Base-by-base conservation (phyloP, 1,140 invertebrate species). In the Chironomus tepperi region DNA sequence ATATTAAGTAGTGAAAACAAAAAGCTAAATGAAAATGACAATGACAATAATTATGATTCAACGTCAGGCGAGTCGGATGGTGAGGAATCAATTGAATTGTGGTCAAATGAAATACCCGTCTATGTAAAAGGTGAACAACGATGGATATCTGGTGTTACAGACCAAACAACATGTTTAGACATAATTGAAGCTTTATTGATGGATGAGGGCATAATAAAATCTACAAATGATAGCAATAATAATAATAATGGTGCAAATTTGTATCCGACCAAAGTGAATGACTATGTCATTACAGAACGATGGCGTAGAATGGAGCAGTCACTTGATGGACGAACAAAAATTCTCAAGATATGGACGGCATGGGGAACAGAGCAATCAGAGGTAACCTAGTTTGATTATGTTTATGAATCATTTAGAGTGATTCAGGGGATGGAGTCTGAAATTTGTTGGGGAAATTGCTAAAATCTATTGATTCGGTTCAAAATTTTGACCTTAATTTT, bases 141-240 rank as follows among this genome's bases (percentile, higher is more conserved):
- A 77, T 93, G 91, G 90, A 89, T 94, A 21, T 88, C 91, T 2
- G 92, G 92, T 9, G 87, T 93, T 7, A 86, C 87, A 16, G 84
- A 87, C 10, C 86, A 88, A 73, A 94, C 92, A 2, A 93, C 92
- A 0, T 93, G 91, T 79, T 87, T 88, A 57, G 91, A 93, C 80
- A 85, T 93, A 73, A 89, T 93, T 70, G 84, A 87, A 74, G 91
- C 91, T 0, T 81, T 93, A 9, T 80, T 90, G 15, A 77, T 79
- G 9, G 79, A 84, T 74, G 82, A 83, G 79, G 83, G 80, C 76
- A 78, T 75, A 12, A 74, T 34, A 76, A 75, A 73, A 64, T 19
- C 73, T 57, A 43, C 73, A 64, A 75, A 76, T 12, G 73, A 18
- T 72, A 73, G 7, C 73, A 73, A 70, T 77, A 76, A 34, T 73